These are phyloP conservation scores for Tragelaphus buxtoni DNA, from an alignment of 2,113 vertebrate genomes.

Conservation along the genomic window DNA sequence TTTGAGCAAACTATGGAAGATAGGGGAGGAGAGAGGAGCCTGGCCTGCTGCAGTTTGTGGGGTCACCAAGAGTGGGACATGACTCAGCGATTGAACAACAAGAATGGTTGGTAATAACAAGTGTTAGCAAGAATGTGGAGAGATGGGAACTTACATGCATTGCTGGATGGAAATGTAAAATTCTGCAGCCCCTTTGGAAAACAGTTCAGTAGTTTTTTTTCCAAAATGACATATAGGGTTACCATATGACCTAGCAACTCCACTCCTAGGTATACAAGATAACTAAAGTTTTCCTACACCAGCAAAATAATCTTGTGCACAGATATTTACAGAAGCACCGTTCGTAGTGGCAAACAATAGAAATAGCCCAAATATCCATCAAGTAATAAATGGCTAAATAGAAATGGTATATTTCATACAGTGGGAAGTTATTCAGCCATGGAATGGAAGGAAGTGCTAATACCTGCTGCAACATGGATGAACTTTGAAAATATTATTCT, in stretches of 20 bases:
- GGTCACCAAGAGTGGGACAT: background rate
- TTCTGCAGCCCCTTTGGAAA: background rate
- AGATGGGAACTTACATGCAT: background rate
- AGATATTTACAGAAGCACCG: background rate
- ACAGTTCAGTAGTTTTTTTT: background rate
- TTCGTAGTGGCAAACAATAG: background rate
- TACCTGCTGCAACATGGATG: background rate
- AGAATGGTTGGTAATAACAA: background rate
- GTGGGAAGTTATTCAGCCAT: background rate
- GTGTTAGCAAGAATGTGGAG: background rate
- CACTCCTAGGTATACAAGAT: background rate
- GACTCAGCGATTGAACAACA: background rate
- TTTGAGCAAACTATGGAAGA: background rate
- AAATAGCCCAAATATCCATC: background rate
- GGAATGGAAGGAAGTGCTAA: background rate
- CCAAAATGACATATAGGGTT: background rate
- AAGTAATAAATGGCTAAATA: background rate
- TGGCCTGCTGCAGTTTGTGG: background rate
- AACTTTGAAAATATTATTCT: background rate
- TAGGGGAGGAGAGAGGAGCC: background rate
- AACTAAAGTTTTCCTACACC: background rate
- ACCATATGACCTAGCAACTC: background rate
- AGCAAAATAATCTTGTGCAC: background rate
- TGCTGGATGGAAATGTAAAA: background rate
- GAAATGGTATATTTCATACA: background rate